phyloP scores from a whole-genome alignment of 2,113 vertebrate species.

The Microtus oregoni region DNA sequence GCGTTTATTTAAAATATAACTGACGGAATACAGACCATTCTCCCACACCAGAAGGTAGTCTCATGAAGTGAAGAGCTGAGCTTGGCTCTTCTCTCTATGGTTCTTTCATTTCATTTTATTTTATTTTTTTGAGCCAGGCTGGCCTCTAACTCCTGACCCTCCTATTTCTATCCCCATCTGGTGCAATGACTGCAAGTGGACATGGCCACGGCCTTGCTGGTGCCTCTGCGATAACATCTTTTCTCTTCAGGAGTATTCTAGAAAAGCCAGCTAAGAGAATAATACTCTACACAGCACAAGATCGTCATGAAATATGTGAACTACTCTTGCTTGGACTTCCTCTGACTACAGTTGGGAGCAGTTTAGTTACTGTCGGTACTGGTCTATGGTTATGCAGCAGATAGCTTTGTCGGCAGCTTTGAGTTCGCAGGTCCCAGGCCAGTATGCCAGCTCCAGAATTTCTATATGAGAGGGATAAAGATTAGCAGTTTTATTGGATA shows the following conservation, averaged over 20 bases:
- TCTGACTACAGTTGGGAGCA: neutral
- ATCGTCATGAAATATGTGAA: neutral
- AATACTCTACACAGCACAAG: neutral
- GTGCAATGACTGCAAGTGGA: neutral
- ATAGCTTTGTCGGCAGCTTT: neutral
- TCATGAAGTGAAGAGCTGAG: too few species aligned
- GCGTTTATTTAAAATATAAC: too few species aligned
- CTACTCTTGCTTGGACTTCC: neutral
- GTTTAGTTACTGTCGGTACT: neutral
- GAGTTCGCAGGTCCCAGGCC: neutral
- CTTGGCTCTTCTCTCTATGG: too few species aligned
- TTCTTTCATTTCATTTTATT: too few species aligned
- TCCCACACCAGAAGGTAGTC: too few species aligned
- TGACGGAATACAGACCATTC: too few species aligned
- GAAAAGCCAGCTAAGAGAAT: neutral
- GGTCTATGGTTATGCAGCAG: neutral
- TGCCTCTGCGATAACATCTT: neutral
- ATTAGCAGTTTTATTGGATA: neutral
- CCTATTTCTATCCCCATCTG: neutral
- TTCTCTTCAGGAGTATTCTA: neutral
- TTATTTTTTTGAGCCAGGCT: too few species aligned
- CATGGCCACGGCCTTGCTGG: neutral
- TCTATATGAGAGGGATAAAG: neutral
- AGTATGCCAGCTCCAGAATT: neutral
- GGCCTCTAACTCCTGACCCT: neutral